These are phyloP conservation scores for Glomeris maerens DNA, from an alignment of 1,140 invertebrate genomes.

Conservation along the genomic window DNA sequence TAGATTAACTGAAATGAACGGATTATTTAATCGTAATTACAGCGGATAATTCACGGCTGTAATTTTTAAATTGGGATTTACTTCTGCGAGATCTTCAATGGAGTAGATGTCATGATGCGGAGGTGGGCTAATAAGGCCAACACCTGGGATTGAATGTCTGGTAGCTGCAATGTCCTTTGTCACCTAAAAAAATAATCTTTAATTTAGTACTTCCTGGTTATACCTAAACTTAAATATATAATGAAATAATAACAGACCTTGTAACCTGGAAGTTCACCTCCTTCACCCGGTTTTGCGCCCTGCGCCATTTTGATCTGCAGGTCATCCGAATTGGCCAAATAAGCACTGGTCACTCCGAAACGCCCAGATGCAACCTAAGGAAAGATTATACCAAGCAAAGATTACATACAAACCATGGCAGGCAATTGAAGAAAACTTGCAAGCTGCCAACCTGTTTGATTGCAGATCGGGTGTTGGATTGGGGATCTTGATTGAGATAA, in stretches of 20 bases:
- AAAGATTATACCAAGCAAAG: not conserved
- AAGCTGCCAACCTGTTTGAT: constrained; percentile 46
- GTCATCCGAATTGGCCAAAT: constrained; percentile 90
- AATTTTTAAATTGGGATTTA: constrained; percentile 1
- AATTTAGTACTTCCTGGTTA: not conserved
- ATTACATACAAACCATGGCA: no score
- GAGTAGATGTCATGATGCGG: constrained; percentile 99
- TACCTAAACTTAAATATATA: constrained; percentile 1
- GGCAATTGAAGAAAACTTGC: no score
- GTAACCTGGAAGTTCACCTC: constrained; percentile 80
- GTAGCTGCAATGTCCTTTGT: constrained; percentile 90
- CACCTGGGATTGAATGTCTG: constrained; percentile 86
- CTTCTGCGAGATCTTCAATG: constrained; percentile 93
- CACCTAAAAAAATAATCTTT: constrained; percentile 39
- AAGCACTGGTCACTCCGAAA: constrained; percentile 95
- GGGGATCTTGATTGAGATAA: constrained; percentile 64
- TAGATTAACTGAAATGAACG: constrained; percentile 60
- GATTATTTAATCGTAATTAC: constrained; percentile 11
- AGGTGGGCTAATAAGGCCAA: constrained; percentile 96
- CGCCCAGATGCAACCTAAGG: constrained; percentile 88
- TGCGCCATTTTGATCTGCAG: constrained; percentile 98
- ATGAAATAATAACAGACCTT: constrained; percentile 35
- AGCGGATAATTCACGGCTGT: not conserved
- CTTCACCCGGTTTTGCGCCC: constrained; percentile 91
- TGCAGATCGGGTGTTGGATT: constrained; percentile 47